These are phyloP conservation scores for Thymallus thymallus DNA, from an alignment of 2,113 vertebrate genomes.

Conservation along the genomic window DNA sequence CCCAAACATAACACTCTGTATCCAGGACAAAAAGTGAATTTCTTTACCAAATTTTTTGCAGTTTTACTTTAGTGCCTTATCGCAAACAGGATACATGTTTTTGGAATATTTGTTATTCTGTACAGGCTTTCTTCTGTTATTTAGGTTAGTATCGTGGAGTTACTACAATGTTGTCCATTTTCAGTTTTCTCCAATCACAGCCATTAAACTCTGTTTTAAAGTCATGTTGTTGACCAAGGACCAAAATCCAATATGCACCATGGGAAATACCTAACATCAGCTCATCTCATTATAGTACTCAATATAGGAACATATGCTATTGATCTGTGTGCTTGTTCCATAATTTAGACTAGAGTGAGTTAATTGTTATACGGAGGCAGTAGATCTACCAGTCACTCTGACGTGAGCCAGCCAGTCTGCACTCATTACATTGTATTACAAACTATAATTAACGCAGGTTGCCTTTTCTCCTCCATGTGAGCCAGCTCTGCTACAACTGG, in stretches of 20 bases:
- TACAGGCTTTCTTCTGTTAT: too few relatives aligned
- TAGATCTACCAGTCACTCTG: background rate
- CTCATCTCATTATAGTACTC: slow-evolving; percentile 49
- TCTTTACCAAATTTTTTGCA: too few relatives aligned
- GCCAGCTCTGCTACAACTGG: slow-evolving; percentile 3
- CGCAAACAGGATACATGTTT: too few relatives aligned
- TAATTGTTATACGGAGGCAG: slow-evolving; percentile 10
- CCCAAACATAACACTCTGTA: too few relatives aligned
- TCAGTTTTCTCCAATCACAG: too few relatives aligned
- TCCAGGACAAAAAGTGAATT: too few relatives aligned
- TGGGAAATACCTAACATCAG: slow-evolving; percentile 59
- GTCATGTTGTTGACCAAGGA: background rate
- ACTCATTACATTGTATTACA: slow-evolving; percentile 18
- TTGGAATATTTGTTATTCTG: too few relatives aligned
- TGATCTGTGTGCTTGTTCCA: slow-evolving; percentile 28
- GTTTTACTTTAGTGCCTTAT: too few relatives aligned
- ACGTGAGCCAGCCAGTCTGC: slow-evolving; percentile 22
- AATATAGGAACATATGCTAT: slow-evolving; percentile 63
- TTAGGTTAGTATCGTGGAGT: too few relatives aligned
- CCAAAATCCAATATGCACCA: slow-evolving; percentile 13
- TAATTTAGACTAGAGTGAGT: slow-evolving; percentile 2
- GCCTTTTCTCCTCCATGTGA: slow-evolving; percentile 7
- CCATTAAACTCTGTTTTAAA: too few relatives aligned
- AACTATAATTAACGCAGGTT: slow-evolving; percentile 32
- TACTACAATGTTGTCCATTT: too few relatives aligned